Evolutionary conservation across 2,888 invertebrate genomes (phyloP).

Genomic region (Sympetrum striolatum): DNA sequence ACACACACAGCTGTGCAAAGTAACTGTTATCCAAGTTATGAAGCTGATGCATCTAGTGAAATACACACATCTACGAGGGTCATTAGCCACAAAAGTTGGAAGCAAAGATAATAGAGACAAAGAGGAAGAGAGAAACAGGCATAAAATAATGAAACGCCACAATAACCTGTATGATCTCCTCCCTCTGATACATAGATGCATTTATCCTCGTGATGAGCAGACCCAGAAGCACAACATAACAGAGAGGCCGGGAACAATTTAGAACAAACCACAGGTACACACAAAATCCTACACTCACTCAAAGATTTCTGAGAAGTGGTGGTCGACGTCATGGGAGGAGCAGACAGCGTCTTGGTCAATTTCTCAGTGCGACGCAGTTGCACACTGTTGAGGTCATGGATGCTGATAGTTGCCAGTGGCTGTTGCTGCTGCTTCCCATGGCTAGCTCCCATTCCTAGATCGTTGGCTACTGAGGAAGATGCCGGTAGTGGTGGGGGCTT

Average conservation of each 20-base stretch:
- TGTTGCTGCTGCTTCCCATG: slow-evolving; percentile 66
- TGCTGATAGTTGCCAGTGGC: slow-evolving; percentile 86
- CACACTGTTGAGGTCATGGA: slow-evolving; percentile 85
- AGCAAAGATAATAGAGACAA: background rate
- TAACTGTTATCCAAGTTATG: too few species aligned
- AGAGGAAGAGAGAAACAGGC: background rate
- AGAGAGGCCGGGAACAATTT: slow-evolving; percentile 24
- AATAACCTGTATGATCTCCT: slow-evolving; percentile 21
- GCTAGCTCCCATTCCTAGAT: slow-evolving; percentile 52
- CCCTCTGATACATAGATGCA: slow-evolving; percentile 1
- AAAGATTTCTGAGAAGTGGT: background rate
- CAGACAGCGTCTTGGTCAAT: slow-evolving; percentile 83
- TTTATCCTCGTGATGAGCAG: slow-evolving; percentile 26
- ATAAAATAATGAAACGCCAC: background rate
- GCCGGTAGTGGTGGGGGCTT: slow-evolving; percentile 47
- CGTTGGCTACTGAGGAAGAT: slow-evolving; percentile 1
- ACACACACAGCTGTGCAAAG: too few species aligned
- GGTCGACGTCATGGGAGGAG: slow-evolving; percentile 62
- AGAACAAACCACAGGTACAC: slow-evolving; percentile 34
- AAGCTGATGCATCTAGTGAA: too few species aligned
- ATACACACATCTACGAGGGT: too few species aligned
- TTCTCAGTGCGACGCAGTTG: slow-evolving; percentile 78
- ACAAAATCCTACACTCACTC: slow-evolving; percentile 34
- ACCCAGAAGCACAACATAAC: background rate
- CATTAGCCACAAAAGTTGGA: too few species aligned